A percentile compares a stretch with the other conserved stretches of the same genome.
phyloP scores from a whole-genome alignment of 2,797 vertebrate species.

The Chaunax sp. region DNA sequence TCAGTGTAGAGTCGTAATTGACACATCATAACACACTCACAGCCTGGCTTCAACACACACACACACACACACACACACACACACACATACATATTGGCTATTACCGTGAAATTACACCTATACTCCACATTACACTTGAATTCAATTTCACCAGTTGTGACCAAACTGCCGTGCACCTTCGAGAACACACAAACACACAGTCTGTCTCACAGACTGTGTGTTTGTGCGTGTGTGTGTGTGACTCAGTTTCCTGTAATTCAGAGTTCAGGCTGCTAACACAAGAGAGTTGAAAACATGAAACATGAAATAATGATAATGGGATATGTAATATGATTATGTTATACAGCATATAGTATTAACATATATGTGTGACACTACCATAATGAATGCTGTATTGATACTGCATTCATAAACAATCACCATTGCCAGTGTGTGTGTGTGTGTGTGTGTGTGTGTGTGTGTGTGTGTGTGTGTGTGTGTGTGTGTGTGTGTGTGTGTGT shows the following conservation, averaged over 20 bases:
- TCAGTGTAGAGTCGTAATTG: constrained; percentile 21
- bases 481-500: no score
- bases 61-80: constrained; percentile 3
- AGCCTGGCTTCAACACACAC: constrained; percentile 1
- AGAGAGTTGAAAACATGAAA: no score
- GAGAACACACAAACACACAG: background rate
- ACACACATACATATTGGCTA: no score
- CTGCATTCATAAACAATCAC: constrained; percentile 19
- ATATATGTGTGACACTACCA: no score
- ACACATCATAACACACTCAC: constrained; percentile 18
- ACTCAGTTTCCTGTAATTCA: no score
- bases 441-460: constrained; percentile 22
- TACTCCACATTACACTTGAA: background rate
- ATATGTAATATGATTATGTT: no score
- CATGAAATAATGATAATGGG: no score
- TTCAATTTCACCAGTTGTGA: constrained; percentile 18
- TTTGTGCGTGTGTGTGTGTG: constrained; percentile 35
- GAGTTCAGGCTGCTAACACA: no score
- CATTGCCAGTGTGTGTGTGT: constrained; percentile 44
- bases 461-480: no score
- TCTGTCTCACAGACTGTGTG: constrained; percentile 32
- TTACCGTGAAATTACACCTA: constrained; percentile 14
- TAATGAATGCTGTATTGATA: constrained; percentile 12
- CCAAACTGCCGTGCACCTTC: background rate
- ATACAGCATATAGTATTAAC: no score